Percentiles rank a stretch among this genome's conserved stretches.
These are phyloP conservation scores for Drosophila neotestacea DNA, from an alignment of 2,888 invertebrate species.

Conservation along the genomic window DNA sequence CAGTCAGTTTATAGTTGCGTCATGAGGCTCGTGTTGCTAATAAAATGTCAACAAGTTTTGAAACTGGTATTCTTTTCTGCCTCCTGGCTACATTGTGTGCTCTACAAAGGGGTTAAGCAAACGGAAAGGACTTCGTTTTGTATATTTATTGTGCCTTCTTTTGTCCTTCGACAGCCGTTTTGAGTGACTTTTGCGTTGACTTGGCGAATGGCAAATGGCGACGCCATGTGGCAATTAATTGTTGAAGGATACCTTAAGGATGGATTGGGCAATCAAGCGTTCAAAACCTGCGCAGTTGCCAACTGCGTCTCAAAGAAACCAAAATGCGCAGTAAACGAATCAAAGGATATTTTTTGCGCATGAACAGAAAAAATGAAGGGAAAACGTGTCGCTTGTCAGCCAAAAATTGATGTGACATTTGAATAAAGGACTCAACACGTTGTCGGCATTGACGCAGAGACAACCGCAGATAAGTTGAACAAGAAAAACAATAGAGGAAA, in stretches of 20 bases:
- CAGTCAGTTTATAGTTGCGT: background rate
- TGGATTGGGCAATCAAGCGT: conserved; percentile 26
- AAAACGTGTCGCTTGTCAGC: conserved; percentile 33
- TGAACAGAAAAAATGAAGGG: background rate
- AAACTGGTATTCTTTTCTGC: conserved; percentile 26
- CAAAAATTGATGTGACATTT: conserved; percentile 66
- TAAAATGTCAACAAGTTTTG: conserved; percentile 19
- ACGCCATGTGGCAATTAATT: conserved; percentile 53
- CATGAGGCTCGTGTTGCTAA: conserved; percentile 23
- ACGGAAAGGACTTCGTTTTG: conserved; percentile 56
- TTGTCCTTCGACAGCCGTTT: conserved; percentile 31
- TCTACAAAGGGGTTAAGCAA: conserved; percentile 55
- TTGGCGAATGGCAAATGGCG: conserved; percentile 24
- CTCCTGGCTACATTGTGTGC: conserved; percentile 16
- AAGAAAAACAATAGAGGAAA: conserved; percentile 30
- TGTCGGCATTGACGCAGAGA: conserved; percentile 25
- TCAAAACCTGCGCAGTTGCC: conserved; percentile 63
- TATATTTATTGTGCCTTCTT: conserved; percentile 28
- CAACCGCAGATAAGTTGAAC: conserved; percentile 69
- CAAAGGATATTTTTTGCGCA: conserved; percentile 40
- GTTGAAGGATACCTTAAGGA: conserved; percentile 2
- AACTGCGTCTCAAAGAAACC: conserved; percentile 49
- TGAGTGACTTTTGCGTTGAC: conserved; percentile 61
- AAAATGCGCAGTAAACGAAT: conserved; percentile 57
- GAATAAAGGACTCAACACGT: conserved; percentile 57